Base-by-base conservation (phyloP, 2,888 invertebrate genomes). In the Nineta flava region DNA sequence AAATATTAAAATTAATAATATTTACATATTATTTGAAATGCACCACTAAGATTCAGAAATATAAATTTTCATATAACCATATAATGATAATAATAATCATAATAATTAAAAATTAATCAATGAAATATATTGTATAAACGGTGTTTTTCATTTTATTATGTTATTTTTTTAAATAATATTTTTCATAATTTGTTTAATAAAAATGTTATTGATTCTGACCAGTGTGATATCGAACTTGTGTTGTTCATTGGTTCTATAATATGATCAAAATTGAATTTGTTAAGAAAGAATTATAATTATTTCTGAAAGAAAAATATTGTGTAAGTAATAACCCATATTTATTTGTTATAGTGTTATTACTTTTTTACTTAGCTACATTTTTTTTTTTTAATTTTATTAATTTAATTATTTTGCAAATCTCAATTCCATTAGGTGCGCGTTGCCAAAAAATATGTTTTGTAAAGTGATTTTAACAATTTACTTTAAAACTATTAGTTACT, bases 31-130 rank as follows among this genome's bases (percentile, higher is more conserved):
- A n/a, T 40, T 16, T 41, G 41, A 44, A 44, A 44, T 17, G 44
- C 44, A 44, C 44, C 44, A 44, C 44, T 44, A 44, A 44, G 44
- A 44, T 44, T 44, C 44, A 44, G 44, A 21, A 44, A 21, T 44
- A 44, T 26, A 26, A 26, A 26, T 21, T 44, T 44, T 38, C n/a
- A 12, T n/a, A n/a, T 16, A 44, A 21, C 15, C 17, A 17, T 13
- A 19, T 19, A 19, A 19, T 12, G 10, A 44, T 13, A 44, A 44
- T 16, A 42, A 15, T 21, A n/a, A 19, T 16, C 9, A 21, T 9
- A 19, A 44, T 44, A 10, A 9, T 44, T 44, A 13, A 16, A 21
- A 19, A 9, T 38, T 13, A 38, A 38, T n/a, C 15, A 13, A 32
- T 7, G 10, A 10, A 32, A 32, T 10, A 10, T 32, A 10, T 32